Percentiles rank a stretch among this genome's conserved stretches.
Conservation (phyloP, 2,797 vertebrate genomes). For the Mycteria americana region DNA sequence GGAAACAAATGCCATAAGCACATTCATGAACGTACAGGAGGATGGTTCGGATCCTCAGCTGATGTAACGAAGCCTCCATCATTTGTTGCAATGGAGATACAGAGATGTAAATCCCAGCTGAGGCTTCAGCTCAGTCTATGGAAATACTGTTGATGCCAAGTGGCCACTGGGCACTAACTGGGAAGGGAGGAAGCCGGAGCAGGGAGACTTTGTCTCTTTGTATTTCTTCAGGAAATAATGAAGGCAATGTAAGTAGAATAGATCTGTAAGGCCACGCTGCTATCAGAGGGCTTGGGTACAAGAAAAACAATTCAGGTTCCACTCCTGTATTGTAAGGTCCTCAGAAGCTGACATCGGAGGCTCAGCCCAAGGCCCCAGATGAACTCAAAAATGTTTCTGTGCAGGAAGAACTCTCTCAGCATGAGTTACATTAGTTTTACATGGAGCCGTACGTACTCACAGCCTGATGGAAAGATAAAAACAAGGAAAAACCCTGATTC, state of each 20-base stretch:
- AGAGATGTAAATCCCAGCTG: not conserved
- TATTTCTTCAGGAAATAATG: not conserved
- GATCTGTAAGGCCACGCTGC: not conserved
- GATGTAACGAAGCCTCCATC: not conserved
- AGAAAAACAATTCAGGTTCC: not conserved
- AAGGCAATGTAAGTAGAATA: not conserved
- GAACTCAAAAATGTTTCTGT: not conserved
- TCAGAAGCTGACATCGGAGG: not conserved
- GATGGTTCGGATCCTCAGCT: not conserved
- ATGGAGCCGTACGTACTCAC: not conserved
- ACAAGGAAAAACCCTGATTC: fast-evolving
- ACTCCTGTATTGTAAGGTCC: not conserved
- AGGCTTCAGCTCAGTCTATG: not conserved
- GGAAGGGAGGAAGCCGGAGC: not conserved
- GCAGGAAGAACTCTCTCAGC: not conserved
- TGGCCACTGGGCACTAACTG: not conserved
- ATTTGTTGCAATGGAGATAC: not conserved
- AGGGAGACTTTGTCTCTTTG: not conserved
- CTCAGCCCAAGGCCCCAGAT: not conserved
- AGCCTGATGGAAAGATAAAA: not conserved
- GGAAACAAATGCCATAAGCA: not conserved
- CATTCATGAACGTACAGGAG: not conserved
- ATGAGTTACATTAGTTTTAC: fast-evolving
- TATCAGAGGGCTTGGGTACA: not conserved
- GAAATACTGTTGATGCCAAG: not conserved